Base-by-base conservation (phyloP, 2,797 vertebrate species). In the Pseudocheirus occidentalis region DNA sequence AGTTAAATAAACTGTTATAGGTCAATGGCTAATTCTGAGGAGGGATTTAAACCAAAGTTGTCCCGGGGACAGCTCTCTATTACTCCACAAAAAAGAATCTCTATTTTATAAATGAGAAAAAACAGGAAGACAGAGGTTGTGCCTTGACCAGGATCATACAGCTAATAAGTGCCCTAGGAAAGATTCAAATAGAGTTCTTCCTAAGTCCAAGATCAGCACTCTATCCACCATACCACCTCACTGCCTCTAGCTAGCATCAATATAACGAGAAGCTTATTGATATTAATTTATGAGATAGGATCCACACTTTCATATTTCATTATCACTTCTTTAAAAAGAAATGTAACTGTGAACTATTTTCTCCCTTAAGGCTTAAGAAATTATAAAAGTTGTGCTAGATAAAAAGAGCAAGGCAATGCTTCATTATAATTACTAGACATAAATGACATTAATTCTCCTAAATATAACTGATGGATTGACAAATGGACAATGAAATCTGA, bases 401-500 rank as follows among this genome's bases (percentile, higher is more conserved):
- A 31, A 93, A 90, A 94, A 93, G 57, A 62, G 55, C 46, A 34
- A 92, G 1, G 18, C 91, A 92, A 24, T 46, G 55, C 0, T 59
- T 90, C 91, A 92, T 95, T 91, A 24, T 73, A 94, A 59, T 54
- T 94, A 87, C 56, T 62, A 96, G 93, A 56, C 4, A 93, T 94
- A 94, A 92, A 54, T 46, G 52, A 14, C 87, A 87, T 31, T 55
- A 73, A 50, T 66, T 95, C 54, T 93, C 5, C 92, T 57, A 97
- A 93, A 53, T 87, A 87, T 81, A 91, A 55, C 11, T 62, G 55
- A 66, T 4, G n/a, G 73, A 66, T 52, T 4, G 62, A 94, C 91
- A 96, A 40, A 92, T 90, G 55, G 66, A 87, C 91, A 2, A 90
- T 46, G 56, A 94, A 90, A 81, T 52, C 14, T 55, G 29, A 46